These are phyloP conservation scores for Zaprionus davidi DNA, from an alignment of 1,140 invertebrate genomes.

Conservation along the genomic window DNA sequence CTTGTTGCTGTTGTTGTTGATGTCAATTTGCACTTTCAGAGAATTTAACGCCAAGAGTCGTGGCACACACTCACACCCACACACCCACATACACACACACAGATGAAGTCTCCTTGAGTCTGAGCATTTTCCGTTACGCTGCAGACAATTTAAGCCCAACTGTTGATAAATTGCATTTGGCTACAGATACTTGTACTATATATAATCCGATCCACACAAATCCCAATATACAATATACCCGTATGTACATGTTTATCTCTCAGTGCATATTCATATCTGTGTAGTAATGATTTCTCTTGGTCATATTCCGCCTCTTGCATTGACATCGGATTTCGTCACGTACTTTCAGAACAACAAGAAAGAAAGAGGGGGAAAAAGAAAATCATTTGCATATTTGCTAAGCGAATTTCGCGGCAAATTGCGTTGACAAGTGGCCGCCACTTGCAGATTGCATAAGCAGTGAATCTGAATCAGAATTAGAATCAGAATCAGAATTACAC, in stretches of 20 bases:
- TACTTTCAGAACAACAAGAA: conserved; percentile 47
- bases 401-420: conserved; percentile 39
- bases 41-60: conserved; percentile 58
- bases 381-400: conserved; percentile 64
- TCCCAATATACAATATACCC: background rate
- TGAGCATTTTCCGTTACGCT: conserved; percentile 68
- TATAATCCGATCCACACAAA: conserved; percentile 6
- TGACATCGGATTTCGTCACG: conserved; percentile 80
- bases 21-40: conserved; percentile 77
- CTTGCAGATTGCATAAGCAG: conserved; percentile 70
- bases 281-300: conserved; percentile 32
- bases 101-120: conserved; percentile 33
- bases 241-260: background rate
- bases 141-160: conserved; percentile 80
- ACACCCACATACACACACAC: conserved; percentile 16
- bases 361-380: conserved; percentile 29
- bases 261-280: conserved; percentile 1
- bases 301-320: conserved; percentile 45
- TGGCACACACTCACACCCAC: background rate
- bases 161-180: conserved; percentile 81
- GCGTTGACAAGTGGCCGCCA: conserved; percentile 64
- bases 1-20: conserved; percentile 26
- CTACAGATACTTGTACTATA: conserved; percentile 55
- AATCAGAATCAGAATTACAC: conserved; percentile 9
- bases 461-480: conserved; percentile 6